phyloP scores from a whole-genome alignment of 53 echinoderm and acorn worm species.

The Luidia sarsii region DNA sequence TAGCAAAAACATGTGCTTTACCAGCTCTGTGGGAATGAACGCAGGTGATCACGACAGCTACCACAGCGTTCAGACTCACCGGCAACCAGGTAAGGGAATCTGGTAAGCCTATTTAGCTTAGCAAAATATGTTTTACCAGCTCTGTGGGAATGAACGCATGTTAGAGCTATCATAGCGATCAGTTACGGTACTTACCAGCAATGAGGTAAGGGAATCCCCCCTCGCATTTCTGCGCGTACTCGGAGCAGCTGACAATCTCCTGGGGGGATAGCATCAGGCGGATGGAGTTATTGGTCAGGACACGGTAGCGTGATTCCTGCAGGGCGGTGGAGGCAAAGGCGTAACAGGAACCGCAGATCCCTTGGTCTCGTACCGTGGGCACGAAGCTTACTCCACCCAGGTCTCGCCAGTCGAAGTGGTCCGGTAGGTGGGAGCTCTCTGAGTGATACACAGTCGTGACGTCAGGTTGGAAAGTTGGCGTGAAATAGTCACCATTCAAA shows the following conservation, averaged over 20 bases:
- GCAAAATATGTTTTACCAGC: no score
- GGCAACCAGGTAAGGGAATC: no score
- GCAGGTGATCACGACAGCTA: no score
- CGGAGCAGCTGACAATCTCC: slow-evolving; percentile 76
- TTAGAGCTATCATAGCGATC: no score
- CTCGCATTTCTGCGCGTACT: slow-evolving; percentile 74
- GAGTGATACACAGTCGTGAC: no score
- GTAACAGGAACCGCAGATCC: slow-evolving; percentile 72
- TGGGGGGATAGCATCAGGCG: slow-evolving; percentile 66
- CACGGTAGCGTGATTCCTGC: slow-evolving; percentile 70
- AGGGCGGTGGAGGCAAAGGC: slow-evolving; percentile 75
- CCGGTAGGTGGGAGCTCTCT: slow-evolving; percentile 60
- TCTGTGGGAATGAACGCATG: no score
- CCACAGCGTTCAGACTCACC: no score
- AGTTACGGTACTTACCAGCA: slow-evolving; percentile 61
- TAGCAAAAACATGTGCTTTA: no score
- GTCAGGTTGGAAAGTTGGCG: no score
- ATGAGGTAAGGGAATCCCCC: slow-evolving; percentile 75
- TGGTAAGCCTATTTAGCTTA: no score
- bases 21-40: no score
- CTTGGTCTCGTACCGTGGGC: slow-evolving; percentile 72
- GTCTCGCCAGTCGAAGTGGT: slow-evolving; percentile 69
- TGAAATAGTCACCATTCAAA: no score
- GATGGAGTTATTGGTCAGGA: slow-evolving; percentile 77
- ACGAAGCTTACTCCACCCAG: slow-evolving; percentile 69